Evolutionary conservation across 92 coral and sea anemone genomes (phyloP), one percentile per base, ranked within the genome.

Genomic region (Epizoanthus ramosus): DNA sequence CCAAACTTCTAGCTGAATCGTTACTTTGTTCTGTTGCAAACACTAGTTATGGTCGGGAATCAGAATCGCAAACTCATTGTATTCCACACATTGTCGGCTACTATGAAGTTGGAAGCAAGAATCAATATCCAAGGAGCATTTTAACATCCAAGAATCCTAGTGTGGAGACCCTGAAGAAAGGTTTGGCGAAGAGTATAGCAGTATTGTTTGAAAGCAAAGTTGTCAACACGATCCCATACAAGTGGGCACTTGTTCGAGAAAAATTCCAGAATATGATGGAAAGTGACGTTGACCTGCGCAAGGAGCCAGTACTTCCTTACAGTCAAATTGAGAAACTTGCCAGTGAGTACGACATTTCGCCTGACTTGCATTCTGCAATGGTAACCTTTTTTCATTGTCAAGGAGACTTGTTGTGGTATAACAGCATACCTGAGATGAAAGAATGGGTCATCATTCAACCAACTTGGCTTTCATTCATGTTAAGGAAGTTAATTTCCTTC

Each of bases 1-100:
- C 2, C 3, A 22, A 18, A 22, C 80, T 17, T 3, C 18, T 74
- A 47, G 53, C 66, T 14, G 39, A 74, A 2, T 54, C 67, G 19
- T 14, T 56, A 18, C 66, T 74, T 18, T 24, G 41, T 65, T 19
- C 14, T 3, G 22, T 37, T 65, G 18, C 70, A 65, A 14, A 65
- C 8, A 37, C n/a, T 13, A 65, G 70, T 37, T 24, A 7, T 16
- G 41, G 35, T 17, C 52, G 23, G 6, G 35, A 57, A 6, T 19
- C 41, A 6, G 76, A 71, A 56, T 18, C 72, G 75, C 25, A 69
- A 58, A 21, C 41, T 23, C 33, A 52, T 56, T 33, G 56, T 17
- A 79, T 85, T 79, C 89, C 89, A 35, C 89, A 85, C 18, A 63
- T 85, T 70, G 80, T 79, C 59, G 85, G 75, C 2, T 79, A 86